A percentile compares a stretch with the other conserved stretches of the same genome.
Conservation (phyloP, 2,888 invertebrate species). For the Limnephilus marmoratus region DNA sequence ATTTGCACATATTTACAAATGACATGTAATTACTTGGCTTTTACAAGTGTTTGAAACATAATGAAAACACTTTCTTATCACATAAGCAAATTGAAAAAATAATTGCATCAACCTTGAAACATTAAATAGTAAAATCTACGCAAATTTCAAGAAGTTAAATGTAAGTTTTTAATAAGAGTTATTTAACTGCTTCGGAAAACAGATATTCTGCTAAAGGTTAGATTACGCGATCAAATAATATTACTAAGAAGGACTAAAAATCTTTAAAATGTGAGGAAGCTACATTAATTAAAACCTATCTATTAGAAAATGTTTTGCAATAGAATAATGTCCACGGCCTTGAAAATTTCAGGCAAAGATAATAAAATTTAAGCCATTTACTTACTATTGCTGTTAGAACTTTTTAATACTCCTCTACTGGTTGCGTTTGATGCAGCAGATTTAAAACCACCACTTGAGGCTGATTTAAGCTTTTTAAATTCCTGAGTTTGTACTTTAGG, state of each 20-base stretch:
- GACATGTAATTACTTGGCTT: neutral
- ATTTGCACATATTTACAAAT: too few species aligned
- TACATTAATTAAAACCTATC: too few species aligned
- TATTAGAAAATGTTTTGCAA: neutral
- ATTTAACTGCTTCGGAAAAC: neutral
- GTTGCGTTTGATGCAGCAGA: neutral
- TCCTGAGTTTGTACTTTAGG: conserved; percentile 28
- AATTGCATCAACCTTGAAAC: neutral
- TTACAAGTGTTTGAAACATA: too few species aligned
- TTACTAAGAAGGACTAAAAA: too few species aligned
- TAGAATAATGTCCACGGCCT: neutral
- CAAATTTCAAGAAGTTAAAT: neutral
- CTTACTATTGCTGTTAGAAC: conserved; percentile 73
- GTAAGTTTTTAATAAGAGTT: neutral
- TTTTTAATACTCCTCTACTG: conserved; percentile 65
- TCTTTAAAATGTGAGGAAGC: neutral
- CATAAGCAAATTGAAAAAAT: neutral
- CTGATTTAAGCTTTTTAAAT: conserved; percentile 20
- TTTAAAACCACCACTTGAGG: conserved; percentile 21
- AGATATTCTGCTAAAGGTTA: neutral
- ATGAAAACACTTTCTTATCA: neutral
- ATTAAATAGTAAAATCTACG: neutral
- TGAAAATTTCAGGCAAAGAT: neutral
- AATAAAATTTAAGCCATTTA: conserved; percentile 56
- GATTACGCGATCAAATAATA: neutral